These are phyloP conservation scores for Vespertilio murinus DNA, from an alignment of 2,797 vertebrate genomes.

Conservation along the genomic window DNA sequence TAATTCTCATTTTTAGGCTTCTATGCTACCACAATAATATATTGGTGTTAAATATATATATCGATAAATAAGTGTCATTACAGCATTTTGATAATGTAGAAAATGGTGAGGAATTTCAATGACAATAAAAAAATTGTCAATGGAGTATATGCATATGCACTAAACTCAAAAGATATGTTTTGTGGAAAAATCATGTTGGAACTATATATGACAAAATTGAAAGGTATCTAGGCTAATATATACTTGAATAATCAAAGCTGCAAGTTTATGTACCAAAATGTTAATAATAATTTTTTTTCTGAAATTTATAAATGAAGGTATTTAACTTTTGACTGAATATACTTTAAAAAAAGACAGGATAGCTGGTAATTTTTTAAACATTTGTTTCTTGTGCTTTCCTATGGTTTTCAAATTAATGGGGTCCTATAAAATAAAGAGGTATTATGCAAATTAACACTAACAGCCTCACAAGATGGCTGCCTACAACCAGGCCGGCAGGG, in stretches of 20 bases:
- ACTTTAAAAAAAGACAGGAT: background rate
- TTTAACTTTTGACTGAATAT: background rate
- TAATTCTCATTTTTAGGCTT: background rate
- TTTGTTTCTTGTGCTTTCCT: background rate
- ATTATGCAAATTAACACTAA: no score
- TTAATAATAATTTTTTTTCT: background rate
- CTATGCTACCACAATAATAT: background rate
- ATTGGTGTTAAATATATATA: background rate
- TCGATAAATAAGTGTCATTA: background rate
- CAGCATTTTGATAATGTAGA: background rate
- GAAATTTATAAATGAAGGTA: background rate
- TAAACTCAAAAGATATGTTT: background rate
- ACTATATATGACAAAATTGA: background rate
- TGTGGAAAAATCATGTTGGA: background rate
- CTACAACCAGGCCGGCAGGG: no score
- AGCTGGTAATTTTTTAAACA: background rate
- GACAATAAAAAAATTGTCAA: background rate
- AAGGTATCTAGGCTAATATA: background rate
- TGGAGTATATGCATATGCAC: background rate
- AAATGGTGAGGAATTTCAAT: background rate
- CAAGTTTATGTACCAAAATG: background rate
- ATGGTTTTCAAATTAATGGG: background rate
- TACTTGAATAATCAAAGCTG: background rate
- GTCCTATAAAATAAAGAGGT: background rate
- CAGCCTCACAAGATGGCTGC: no score